A percentile compares a stretch with the other conserved stretches of the same genome.
phyloP scores from a whole-genome alignment of 2,888 invertebrate genomes.

The Thera obeliscata region DNA sequence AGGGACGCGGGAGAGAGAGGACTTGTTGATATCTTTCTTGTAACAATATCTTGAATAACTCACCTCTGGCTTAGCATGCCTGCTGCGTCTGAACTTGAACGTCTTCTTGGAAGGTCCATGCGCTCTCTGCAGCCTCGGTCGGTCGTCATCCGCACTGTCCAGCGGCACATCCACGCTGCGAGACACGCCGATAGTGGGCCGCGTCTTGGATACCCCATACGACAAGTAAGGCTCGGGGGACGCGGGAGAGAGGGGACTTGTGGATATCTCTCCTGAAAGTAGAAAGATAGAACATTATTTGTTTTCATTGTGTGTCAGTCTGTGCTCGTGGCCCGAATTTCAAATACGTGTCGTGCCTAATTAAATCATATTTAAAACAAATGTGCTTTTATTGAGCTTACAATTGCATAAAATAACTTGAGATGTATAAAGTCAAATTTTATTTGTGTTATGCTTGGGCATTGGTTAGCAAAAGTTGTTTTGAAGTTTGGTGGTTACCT shows the following conservation, averaged over 20 bases:
- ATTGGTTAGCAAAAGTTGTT: too few species aligned
- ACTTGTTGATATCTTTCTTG: too few species aligned
- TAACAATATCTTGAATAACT: background rate
- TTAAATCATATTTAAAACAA: too few species aligned
- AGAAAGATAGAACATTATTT: too few species aligned
- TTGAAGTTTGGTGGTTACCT: conserved; percentile 67
- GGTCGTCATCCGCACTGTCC: conserved; percentile 66
- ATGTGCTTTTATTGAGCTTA: too few species aligned
- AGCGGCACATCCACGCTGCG: conserved; percentile 51
- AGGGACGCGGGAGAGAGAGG: conserved; percentile 79
- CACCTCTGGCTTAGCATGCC: conserved; percentile 89
- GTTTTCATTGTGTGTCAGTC: too few species aligned
- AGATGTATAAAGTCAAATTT: too few species aligned
- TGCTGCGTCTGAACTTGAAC: conserved; percentile 93
- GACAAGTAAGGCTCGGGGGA: too few species aligned
- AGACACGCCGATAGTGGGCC: conserved; percentile 55
- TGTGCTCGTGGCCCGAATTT: too few species aligned
- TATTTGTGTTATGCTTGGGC: too few species aligned
- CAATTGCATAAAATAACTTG: too few species aligned
- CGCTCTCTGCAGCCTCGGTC: conserved; percentile 93
- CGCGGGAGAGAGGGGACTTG: conserved; percentile 85
- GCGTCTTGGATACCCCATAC: conserved; percentile 10
- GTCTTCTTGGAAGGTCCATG: conserved; percentile 98
- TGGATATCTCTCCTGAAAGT: conserved; percentile 88
- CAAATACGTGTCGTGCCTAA: too few species aligned